These are phyloP conservation scores for Drosophila malerkotliana DNA, from an alignment of 1,140 invertebrate genomes.

Conservation along the genomic window DNA sequence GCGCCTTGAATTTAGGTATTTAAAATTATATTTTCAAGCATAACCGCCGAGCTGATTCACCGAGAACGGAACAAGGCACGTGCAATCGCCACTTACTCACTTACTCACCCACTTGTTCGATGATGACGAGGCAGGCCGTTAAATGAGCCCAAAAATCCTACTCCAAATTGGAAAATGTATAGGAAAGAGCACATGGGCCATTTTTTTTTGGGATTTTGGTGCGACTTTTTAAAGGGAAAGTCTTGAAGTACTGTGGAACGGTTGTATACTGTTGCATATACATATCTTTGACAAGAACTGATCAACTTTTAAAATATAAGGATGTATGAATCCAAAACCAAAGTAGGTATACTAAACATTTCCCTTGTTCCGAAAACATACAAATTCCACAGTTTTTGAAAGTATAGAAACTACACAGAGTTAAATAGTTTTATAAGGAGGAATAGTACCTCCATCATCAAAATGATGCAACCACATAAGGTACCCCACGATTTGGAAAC, in stretches of 20 bases:
- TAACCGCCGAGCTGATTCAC: slow-evolving; percentile 62
- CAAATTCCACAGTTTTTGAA: not conserved
- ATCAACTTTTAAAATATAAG: too few species aligned
- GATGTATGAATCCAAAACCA: not conserved
- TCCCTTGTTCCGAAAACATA: slow-evolving; percentile 11
- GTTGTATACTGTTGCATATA: too few species aligned
- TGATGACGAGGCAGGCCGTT: slow-evolving; percentile 26
- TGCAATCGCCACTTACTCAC: slow-evolving; percentile 26
- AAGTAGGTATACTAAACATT: not conserved
- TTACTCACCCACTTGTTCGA: not conserved
- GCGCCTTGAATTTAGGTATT: slow-evolving; percentile 15
- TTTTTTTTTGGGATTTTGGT: too few species aligned
- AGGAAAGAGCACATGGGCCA: not conserved
- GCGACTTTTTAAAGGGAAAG: too few species aligned
- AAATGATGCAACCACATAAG: not conserved
- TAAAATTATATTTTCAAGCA: slow-evolving; percentile 51
- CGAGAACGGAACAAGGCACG: slow-evolving; percentile 57
- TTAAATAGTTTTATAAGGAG: not conserved
- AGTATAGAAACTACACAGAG: not conserved
- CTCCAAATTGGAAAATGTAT: not conserved
- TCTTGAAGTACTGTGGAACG: too few species aligned
- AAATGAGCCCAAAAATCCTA: not conserved
- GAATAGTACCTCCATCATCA: too few species aligned
- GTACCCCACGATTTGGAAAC: not conserved
- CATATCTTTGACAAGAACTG: too few species aligned